Percentiles rank a stretch among this genome's conserved stretches.
These are phyloP conservation scores for Apis florea DNA, from an alignment of 1,140 invertebrate genomes.

Conservation along the genomic window DNA sequence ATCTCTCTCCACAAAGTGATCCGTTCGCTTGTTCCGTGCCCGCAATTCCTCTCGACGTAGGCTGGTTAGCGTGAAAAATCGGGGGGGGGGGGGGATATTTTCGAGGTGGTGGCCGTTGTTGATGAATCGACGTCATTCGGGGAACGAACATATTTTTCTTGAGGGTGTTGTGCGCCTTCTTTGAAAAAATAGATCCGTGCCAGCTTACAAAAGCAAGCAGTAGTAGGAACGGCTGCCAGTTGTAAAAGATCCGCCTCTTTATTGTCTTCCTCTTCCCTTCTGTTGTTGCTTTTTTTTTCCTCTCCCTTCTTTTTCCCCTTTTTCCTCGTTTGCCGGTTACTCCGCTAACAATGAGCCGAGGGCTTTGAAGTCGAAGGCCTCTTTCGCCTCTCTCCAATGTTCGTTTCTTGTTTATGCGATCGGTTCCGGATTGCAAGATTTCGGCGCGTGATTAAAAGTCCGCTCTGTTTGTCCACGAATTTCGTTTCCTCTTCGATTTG, in stretches of 20 bases:
- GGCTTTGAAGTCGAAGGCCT: not conserved
- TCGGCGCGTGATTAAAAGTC: not conserved
- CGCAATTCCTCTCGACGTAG: slow-evolving; percentile 10
- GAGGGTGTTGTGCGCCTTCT: not conserved
- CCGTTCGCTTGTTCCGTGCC: not conserved
- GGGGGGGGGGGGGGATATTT: not conserved
- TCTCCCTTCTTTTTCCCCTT: not conserved
- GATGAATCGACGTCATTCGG: slow-evolving; percentile 12
- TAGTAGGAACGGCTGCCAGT: not conserved
- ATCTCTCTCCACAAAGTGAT: not conserved
- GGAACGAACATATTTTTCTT: not conserved
- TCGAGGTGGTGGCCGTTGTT: not conserved
- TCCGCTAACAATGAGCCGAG: slow-evolving; percentile 7
- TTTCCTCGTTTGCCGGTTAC: too few relatives aligned
- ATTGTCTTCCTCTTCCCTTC: not conserved
- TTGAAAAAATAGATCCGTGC: not conserved
- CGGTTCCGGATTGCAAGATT: not conserved
- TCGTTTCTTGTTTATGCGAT: not conserved
- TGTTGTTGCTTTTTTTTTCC: not conserved
- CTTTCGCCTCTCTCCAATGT: not conserved
- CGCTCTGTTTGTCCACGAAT: not conserved
- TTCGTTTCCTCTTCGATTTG: not conserved
- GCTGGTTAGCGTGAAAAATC: slow-evolving; percentile 27
- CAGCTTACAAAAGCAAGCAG: not conserved
- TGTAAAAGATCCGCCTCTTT: not conserved